Percentiles rank a stretch among this genome's conserved stretches.
phyloP scores from a whole-genome alignment of 1,140 invertebrate genomes.

The Drosophila bocki region DNA sequence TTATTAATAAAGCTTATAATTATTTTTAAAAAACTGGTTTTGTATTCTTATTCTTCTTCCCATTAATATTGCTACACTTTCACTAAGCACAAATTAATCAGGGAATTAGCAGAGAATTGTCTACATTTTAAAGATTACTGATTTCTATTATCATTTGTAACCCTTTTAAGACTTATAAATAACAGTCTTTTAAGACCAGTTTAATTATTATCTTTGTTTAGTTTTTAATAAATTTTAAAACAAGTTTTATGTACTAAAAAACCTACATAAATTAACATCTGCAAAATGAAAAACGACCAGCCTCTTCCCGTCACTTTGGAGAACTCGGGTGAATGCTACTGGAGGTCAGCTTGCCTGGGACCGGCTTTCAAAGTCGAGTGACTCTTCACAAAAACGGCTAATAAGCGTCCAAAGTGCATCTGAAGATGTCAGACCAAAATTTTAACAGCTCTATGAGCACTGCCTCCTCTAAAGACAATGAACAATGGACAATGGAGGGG shows the following conservation, averaged over 20 bases:
- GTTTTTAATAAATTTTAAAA: background rate
- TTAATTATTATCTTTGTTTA: background rate
- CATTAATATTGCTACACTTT: background rate
- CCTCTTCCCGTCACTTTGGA: constrained; percentile 26
- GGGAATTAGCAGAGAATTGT: background rate
- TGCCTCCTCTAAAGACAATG: constrained; percentile 1
- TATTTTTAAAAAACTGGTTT: background rate
- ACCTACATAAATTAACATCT: background rate
- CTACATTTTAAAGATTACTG: background rate
- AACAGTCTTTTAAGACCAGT: background rate
- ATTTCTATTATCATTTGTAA: background rate
- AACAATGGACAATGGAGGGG: constrained; percentile 35
- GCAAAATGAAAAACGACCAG: background rate
- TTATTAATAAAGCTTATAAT: background rate
- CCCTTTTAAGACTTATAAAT: too few species aligned
- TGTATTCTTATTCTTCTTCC: background rate
- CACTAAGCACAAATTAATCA: background rate
- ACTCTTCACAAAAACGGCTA: constrained; percentile 27
- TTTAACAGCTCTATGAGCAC: constrained; percentile 36
- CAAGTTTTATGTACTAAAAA: background rate
- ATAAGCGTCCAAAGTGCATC: constrained; percentile 26
- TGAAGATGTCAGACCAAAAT: constrained; percentile 63
- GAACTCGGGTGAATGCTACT: constrained; percentile 24
- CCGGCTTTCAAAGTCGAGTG: constrained; percentile 41
- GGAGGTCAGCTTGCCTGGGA: constrained; percentile 7